phyloP scores from a whole-genome alignment of 2,888 invertebrate species.

The Strigamia maritima region DNA sequence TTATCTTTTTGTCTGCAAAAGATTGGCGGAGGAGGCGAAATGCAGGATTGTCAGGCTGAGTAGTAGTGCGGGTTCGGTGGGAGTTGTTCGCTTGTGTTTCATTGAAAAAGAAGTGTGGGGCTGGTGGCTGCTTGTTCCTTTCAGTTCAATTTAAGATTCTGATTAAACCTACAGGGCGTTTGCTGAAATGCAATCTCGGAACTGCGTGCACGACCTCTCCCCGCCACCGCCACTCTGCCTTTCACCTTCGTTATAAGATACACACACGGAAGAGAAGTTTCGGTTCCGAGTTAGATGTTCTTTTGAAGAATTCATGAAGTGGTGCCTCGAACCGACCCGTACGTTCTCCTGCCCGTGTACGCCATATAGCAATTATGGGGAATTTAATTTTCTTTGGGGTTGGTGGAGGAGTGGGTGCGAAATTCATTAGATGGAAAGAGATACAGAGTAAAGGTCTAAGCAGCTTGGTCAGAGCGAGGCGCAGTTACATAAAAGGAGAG shows the following conservation, averaged over 20 bases:
- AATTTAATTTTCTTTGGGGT: not conserved
- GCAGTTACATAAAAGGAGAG: not conserved
- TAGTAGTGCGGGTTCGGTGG: not conserved
- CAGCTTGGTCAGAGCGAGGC: not conserved
- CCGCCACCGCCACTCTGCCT: not conserved
- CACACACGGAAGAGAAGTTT: slow-evolving; percentile 8
- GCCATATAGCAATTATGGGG: not conserved
- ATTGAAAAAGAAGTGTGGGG: slow-evolving; percentile 15
- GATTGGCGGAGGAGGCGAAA: not conserved
- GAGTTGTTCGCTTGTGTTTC: not conserved
- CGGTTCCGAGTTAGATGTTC: not conserved
- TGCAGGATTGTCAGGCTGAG: not conserved
- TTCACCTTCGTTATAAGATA: slow-evolving; percentile 15
- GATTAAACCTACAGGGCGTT: slow-evolving; percentile 15
- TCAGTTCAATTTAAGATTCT: slow-evolving; percentile 15
- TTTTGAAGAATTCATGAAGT: slow-evolving; percentile 8
- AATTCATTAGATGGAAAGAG: slow-evolving; percentile 15
- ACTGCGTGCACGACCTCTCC: slow-evolving; percentile 6
- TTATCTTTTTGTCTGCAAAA: not conserved
- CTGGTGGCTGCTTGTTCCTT: slow-evolving; percentile 15
- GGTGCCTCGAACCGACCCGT: not conserved
- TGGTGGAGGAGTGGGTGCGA: slow-evolving; percentile 10
- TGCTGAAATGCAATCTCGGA: slow-evolving; percentile 15
- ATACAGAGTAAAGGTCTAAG: slow-evolving; percentile 10
- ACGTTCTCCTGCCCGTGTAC: not conserved